Base-by-base conservation (phyloP, 2,113 vertebrate species). In the Plectropomus leopardus region DNA sequence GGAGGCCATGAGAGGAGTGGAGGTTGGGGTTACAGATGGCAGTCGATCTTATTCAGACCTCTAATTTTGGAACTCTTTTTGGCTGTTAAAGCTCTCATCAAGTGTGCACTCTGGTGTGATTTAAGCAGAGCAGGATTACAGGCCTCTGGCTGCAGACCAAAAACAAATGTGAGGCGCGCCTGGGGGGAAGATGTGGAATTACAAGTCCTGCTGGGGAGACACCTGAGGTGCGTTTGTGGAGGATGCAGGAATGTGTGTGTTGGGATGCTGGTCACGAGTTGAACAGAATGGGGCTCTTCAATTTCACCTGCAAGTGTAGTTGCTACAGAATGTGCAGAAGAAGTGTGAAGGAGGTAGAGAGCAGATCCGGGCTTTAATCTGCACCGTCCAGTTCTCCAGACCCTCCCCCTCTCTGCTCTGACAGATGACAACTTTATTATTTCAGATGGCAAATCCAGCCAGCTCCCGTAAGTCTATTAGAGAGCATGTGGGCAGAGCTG, bases 381-480 rank as follows among this genome's bases (percentile, higher is more conserved):
- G 63, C 72, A 67, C 42, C 64, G 40, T 23, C 8, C 63, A 83
- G 61, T 19, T 50, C 88, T 86, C 7, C 59, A 17, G 89, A 63
- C 86, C 91, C 86, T 77, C 89, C 84, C 81, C 82, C 65, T 84
- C 30, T 78, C 86, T 40, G 24, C 86, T 80, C 87, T 94, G 94
- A 95, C 93, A 90, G 93, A 95, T 95, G 92, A 94, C 89, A 93
- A 85, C 87, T 93, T 94, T 94, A 95, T 94, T 92, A 92, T 92
- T 94, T 93, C 87, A 94, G 93, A 95, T 92, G 87, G 93, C 86
- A 84, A 92, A 91, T 79, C 88, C 78, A 83, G 70, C 73, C 68
- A 24, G 85, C 69, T 80, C 73, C 54, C 32, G 54, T 76, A 63
- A 87, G 86, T 88, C 84, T 69, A 61, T 89, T 78, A 89, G 69